Evolutionary conservation across 2,888 invertebrate genomes (phyloP), one percentile per base, ranked within the genome.

Genomic region (Pasiphila rectangulata): DNA sequence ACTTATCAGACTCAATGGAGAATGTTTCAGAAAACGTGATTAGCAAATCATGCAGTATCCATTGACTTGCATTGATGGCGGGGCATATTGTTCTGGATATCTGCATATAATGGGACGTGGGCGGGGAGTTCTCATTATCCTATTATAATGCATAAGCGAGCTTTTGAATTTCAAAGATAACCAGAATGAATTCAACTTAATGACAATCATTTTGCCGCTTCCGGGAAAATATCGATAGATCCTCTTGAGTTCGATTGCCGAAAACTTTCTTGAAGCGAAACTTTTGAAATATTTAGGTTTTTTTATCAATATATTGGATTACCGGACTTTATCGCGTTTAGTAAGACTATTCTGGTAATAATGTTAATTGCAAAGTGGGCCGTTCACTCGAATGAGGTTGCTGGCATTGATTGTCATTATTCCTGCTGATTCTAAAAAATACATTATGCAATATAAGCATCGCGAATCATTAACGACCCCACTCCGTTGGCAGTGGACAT

Each of bases 41-140:
- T 68, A 68, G 65, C 66, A 61, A 61, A 69, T 70, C 67, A 66
- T 70, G 67, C 52, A 56, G 42, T 41, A 50, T 61, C 56, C 57
- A 65, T 62, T 60, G 61, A 61, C 55, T 62, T 49, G 49, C 51
- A 45, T 41, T 37, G 53, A 63, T 63, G 61, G 50, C 48, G 56
- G 54, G 51, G 44, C 51, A 54, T 54, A 35, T 56, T 63, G 69
- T 71, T 70, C 70, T 67, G 67, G 68, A 70, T 71, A 78, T 82
- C 82, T 84, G 78, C 83, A 84, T 84, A 85, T 84, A 85, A 83
- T 83, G 71, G 81, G 39, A 52, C 59, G 83, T 81, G 75, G 84
- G 84, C 75, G 83, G 78, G 54, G 12, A 58, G 59, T 57, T 58
- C 67, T 68, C 69, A 75, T 83, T 79, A 75, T 75, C 63, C 71